phyloP scores from a whole-genome alignment of 2,888 invertebrate species.

The Napeogenes sylphis region DNA sequence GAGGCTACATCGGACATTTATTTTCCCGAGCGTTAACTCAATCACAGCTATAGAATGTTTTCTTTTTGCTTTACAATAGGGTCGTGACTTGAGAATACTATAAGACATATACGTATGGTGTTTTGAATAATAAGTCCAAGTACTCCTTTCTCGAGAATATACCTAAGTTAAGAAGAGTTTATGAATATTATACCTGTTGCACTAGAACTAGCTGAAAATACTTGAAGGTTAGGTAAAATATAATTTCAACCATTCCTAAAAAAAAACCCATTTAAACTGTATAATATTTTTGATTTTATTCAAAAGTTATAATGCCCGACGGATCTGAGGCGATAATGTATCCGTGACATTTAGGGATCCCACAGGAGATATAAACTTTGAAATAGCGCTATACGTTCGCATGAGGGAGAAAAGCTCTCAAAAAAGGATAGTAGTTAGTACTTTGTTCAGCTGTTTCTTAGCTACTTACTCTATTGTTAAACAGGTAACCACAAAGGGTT shows the following conservation, averaged over 20 bases:
- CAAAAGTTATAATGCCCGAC: not conserved
- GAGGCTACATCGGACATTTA: slow-evolving; percentile 60
- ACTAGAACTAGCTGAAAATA: too few species aligned
- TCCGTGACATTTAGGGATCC: not conserved
- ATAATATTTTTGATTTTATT: not conserved
- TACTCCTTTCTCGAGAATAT: not conserved
- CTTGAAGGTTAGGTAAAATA: too few species aligned
- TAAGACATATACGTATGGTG: not conserved
- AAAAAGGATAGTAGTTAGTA: too few species aligned
- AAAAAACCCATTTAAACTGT: not conserved
- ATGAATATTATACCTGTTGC: too few species aligned
- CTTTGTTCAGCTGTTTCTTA: too few species aligned
- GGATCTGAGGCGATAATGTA: not conserved
- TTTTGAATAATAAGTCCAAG: not conserved
- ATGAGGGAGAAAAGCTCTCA: not conserved
- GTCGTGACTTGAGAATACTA: slow-evolving; percentile 21
- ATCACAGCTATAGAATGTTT: slow-evolving; percentile 63
- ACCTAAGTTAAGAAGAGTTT: too few species aligned
- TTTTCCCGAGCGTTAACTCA: slow-evolving; percentile 65
- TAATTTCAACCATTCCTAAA: too few species aligned
- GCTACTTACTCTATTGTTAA: too few species aligned
- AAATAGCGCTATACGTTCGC: not conserved
- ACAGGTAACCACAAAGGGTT: too few species aligned
- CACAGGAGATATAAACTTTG: not conserved
- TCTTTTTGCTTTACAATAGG: slow-evolving; percentile 35